These are phyloP conservation scores for Drosophila suzukii DNA, from an alignment of 1,140 invertebrate species.

Conservation along the genomic window DNA sequence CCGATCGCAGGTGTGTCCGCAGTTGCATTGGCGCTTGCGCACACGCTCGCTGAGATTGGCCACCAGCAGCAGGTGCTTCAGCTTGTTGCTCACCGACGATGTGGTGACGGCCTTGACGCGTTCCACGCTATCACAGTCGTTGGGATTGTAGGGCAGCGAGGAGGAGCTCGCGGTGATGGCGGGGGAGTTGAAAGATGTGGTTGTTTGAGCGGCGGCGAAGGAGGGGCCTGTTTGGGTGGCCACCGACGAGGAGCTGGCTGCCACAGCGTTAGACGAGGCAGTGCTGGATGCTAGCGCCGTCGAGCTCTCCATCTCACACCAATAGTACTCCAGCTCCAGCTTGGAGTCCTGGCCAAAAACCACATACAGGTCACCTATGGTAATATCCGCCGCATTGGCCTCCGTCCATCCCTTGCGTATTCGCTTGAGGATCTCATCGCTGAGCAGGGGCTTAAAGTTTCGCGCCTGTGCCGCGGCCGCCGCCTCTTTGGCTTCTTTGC, in stretches of 20 bases:
- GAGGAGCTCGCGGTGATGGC: constrained; percentile 8
- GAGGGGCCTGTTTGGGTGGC: background rate
- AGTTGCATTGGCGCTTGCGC: constrained; percentile 76
- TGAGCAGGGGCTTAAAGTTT: constrained; percentile 78
- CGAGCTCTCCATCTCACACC: constrained; percentile 84
- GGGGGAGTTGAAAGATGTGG: background rate
- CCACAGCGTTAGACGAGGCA: background rate
- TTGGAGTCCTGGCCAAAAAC: constrained; percentile 94
- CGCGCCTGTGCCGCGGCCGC: constrained; percentile 44
- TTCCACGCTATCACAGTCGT: constrained; percentile 78
- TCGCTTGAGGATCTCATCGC: constrained; percentile 85
- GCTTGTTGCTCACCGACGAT: constrained; percentile 74
- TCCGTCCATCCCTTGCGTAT: constrained; percentile 92
- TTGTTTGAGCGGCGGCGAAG: background rate
- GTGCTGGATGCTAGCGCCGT: constrained; percentile 1
- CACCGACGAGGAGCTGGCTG: background rate
- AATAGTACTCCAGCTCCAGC: constrained; percentile 93
- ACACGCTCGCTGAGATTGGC: constrained; percentile 80
- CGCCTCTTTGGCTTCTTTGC: constrained; percentile 57
- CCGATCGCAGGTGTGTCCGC: constrained; percentile 80
- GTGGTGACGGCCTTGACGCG: constrained; percentile 69
- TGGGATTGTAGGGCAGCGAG: constrained; percentile 72
- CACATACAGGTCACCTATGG: constrained; percentile 95
- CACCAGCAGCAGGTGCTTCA: constrained; percentile 81
- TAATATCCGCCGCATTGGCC: constrained; percentile 90